Evolutionary conservation across 1,140 invertebrate species (phyloP).

Genomic region (Drosophila seguyi): DNA sequence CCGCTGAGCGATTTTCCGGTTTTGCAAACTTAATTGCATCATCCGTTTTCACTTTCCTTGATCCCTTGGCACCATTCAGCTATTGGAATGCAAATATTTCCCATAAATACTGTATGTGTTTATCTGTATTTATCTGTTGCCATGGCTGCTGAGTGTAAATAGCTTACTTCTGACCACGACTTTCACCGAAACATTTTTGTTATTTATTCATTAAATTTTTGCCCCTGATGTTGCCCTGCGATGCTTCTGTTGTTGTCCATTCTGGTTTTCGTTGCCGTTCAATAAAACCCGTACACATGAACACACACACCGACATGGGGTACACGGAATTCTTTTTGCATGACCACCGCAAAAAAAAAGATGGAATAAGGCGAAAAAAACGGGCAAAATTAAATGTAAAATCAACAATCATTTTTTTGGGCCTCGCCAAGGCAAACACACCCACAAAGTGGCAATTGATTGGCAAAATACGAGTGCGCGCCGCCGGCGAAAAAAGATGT

Average conservation of each 20-base stretch:
- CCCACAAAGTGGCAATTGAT: conserved; percentile 77
- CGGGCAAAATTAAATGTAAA: conserved; percentile 70
- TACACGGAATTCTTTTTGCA: conserved; percentile 73
- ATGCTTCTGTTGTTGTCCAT: conserved; percentile 47
- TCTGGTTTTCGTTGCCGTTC: conserved; percentile 53
- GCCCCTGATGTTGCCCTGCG: conserved; percentile 53
- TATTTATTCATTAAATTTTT: conserved; percentile 84
- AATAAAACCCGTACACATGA: conserved; percentile 37
- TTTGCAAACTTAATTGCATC: conserved; percentile 45
- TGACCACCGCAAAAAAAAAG: conserved; percentile 50
- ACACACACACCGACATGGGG: conserved; percentile 57
- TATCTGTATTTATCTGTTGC: conserved; percentile 45
- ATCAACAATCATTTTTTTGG: conserved; percentile 60
- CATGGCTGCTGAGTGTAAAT: conserved; percentile 66
- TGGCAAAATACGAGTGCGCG: conserved; percentile 60
- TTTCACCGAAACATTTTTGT: conserved; percentile 80
- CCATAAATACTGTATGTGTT: conserved; percentile 5
- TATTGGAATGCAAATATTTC: conserved; percentile 55
- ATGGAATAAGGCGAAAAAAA: conserved; percentile 19
- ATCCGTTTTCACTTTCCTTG: conserved; percentile 68
- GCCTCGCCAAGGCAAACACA: conserved; percentile 53
- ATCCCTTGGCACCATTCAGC: conserved; percentile 31
- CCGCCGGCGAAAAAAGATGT: conserved; percentile 58
- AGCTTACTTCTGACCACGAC: conserved; percentile 77
- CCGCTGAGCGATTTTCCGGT: conserved; percentile 6